Conservation (phyloP, 2,797 vertebrate genomes). For the Cryptoblepharus egeriae region DNA sequence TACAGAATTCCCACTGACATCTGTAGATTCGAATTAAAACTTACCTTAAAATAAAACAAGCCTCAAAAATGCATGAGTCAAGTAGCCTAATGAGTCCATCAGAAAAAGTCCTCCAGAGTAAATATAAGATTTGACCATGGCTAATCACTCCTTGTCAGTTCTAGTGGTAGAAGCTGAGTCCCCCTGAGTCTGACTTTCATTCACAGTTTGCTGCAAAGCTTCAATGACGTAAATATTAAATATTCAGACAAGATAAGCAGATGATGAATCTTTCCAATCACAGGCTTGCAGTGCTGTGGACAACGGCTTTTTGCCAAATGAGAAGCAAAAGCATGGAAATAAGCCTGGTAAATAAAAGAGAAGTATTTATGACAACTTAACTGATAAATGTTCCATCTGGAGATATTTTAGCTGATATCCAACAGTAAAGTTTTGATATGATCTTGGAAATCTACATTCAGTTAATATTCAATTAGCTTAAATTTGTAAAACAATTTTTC, state of each 20-base stretch:
- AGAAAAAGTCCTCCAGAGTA: rapidly evolving
- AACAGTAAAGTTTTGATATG: neutral
- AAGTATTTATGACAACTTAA: conserved; percentile 44
- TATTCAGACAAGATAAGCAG: conserved; percentile 64
- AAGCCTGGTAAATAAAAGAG: conserved; percentile 43
- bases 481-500: neutral
- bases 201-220: conserved; percentile 32
- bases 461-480: neutral
- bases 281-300: conserved; percentile 11
- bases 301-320: conserved; percentile 43
- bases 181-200: conserved; percentile 4
- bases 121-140: neutral
- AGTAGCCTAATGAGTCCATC: conserved; percentile 38
- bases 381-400: neutral
- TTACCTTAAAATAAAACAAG: neutral
- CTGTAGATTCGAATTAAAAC: conserved; percentile 12
- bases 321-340: conserved; percentile 43
- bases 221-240: conserved; percentile 65
- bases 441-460: neutral
- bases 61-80: rapidly evolving
- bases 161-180: neutral
- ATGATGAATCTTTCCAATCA: conserved; percentile 65
- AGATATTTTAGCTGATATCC: neutral
- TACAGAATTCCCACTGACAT: conserved; percentile 2
- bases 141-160: neutral